Base-by-base conservation (phyloP, 2,797 vertebrate species). In the Cossypha heuglini region DNA sequence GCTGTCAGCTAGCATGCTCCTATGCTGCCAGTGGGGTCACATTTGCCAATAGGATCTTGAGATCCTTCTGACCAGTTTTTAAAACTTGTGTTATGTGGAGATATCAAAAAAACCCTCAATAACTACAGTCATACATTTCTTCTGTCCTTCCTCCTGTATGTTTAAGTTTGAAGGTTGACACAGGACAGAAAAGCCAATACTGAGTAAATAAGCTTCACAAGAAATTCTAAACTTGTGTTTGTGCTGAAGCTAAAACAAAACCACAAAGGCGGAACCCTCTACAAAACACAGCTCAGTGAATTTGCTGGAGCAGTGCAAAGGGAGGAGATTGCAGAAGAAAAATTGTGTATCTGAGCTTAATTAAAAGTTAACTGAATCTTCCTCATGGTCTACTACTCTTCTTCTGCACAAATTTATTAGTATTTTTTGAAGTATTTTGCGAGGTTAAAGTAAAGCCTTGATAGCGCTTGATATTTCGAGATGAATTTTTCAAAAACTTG, bases 1-100 rank as follows among this genome's bases (percentile, higher is more conserved):
- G 16, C 6, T 13, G 4, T 38, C 26, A 35, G 17, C 24, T 67
- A 73, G 55, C 0, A 0, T 21, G 7, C 33, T 78, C 13, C 6
- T 49, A 93, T 91, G 22, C 21, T 48, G 25, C 25, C 33, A 51
- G 26, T 29, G 49, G 26, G 49, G 29, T n/a, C 11, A 51, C 11
- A 22, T 58, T 63, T 5, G 2, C 33, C 16, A 19, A 11, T 4
- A 48, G 35, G 22, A 73, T 62, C n/a, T 62, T 37, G 35, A 46
- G n/a, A 33, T 86, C 68, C 57, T n/a, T 3, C 9, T 54, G 13
- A 9, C 4, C 11, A n/a, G 3, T 31, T 59, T 68, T 51, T 5
- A 25, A 81, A 74, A 24, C 5, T 69, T 64, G 49, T 46, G 9
- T 10, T 38, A 26, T 7, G 3, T 17, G 11, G 13, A 57, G 4